Conservation (phyloP, 2,888 invertebrate genomes). For the Synanthedon tipuliformis region DNA sequence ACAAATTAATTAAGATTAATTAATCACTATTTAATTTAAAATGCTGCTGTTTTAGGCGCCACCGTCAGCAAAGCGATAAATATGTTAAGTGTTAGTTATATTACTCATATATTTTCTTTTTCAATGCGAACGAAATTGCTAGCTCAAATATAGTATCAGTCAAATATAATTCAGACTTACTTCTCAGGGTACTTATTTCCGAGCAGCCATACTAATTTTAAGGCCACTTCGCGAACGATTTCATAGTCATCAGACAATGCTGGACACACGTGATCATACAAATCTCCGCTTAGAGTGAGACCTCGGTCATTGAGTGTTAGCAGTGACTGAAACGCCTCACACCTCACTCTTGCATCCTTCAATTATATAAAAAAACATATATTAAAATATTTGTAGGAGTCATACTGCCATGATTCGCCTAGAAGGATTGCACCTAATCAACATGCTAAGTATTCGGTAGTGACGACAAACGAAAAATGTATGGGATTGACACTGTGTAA, state of each 20-base stretch:
- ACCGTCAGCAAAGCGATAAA: not conserved
- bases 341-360: constrained; percentile 90
- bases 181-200: constrained; percentile 90
- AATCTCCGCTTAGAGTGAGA: constrained; percentile 77
- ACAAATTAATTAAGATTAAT: no score
- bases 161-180: constrained; percentile 47
- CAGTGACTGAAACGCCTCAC: constrained; percentile 88
- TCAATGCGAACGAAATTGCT: no score
- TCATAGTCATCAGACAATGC: constrained; percentile 94
- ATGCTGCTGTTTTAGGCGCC: no score
- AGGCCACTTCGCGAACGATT: constrained; percentile 87
- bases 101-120: no score
- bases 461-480: no score
- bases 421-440: no score
- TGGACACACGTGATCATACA: constrained; percentile 75
- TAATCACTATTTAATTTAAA: no score
- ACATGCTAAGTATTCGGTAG: no score
- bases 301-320: constrained; percentile 86
- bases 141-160: not conserved
- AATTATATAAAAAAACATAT: not conserved
- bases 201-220: constrained; percentile 87
- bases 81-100: not conserved
- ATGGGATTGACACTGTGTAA: no score
- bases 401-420: no score
- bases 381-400: no score